phyloP scores from a whole-genome alignment of 2,113 vertebrate genomes.

The Scophthalmus maximus region DNA sequence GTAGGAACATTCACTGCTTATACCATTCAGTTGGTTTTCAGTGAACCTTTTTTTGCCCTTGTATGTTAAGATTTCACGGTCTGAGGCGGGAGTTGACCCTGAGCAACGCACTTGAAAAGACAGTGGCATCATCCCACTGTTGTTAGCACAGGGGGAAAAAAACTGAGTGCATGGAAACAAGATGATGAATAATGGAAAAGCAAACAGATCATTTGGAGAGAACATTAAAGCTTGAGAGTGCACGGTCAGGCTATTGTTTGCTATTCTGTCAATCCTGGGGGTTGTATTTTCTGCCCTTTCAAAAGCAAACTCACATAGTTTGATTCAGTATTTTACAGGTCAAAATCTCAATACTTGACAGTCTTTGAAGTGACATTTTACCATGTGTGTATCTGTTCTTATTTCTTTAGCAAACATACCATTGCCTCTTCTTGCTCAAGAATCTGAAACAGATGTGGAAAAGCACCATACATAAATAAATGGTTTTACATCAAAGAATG shows the following conservation, averaged over 20 bases:
- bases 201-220: constrained; percentile 46
- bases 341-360: neutral
- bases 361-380: neutral
- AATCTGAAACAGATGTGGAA: neutral
- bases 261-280: neutral
- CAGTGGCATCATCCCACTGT: constrained; percentile 27
- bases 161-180: constrained; percentile 50
- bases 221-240: constrained; percentile 48
- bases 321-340: constrained; percentile 1
- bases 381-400: neutral
- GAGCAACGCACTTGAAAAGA: constrained; percentile 44
- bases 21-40: neutral
- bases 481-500: constrained; percentile 59
- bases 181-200: constrained; percentile 67
- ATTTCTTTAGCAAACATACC: neutral
- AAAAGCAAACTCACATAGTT: constrained; percentile 1
- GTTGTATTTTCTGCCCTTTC: constrained; percentile 1
- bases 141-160: constrained; percentile 40
- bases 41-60: neutral
- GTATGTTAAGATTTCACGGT: constrained; percentile 14
- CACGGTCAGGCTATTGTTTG: constrained; percentile 7
- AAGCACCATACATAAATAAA: constrained; percentile 9
- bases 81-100: constrained; percentile 34
- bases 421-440: neutral
- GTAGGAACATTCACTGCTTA: neutral